Conservation (phyloP, 2,113 vertebrate species). For the Todiramphus saurophagus region DNA sequence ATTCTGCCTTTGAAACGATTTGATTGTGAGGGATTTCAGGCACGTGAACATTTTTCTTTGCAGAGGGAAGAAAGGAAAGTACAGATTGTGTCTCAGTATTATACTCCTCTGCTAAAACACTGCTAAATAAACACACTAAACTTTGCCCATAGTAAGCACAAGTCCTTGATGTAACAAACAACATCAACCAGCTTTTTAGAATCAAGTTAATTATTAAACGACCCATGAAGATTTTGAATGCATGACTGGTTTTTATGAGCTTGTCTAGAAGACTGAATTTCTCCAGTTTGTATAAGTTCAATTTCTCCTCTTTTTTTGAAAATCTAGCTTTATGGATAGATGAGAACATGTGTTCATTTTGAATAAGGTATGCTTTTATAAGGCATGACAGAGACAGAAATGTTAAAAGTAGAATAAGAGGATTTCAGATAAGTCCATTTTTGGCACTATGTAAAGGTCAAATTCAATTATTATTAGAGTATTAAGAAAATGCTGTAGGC, state of each 20-base stretch:
- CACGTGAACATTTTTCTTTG: neutral
- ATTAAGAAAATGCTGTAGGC: neutral
- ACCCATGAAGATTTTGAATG: slow-evolving; percentile 39
- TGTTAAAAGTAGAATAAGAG: neutral
- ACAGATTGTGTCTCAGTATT: neutral
- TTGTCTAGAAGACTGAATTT: neutral
- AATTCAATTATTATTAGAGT: neutral
- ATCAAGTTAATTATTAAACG: slow-evolving; percentile 62
- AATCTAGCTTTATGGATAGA: neutral
- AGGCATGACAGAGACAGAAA: neutral
- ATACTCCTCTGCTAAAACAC: neutral
- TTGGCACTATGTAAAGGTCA: neutral
- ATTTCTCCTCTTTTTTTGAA: neutral
- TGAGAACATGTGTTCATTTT: neutral
- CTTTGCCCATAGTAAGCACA: neutral
- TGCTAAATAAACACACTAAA: neutral
- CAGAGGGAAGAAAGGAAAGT: neutral
- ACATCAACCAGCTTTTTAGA: slow-evolving; percentile 41
- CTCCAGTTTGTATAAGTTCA: neutral
- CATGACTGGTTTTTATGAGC: neutral
- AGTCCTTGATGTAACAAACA: slow-evolving; percentile 19
- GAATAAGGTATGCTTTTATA: neutral
- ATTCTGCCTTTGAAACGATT: neutral
- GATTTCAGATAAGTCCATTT: neutral
- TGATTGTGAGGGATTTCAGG: neutral